These are phyloP conservation scores for Spicauda simplicius DNA, from an alignment of 2,888 invertebrate species.

Conservation along the genomic window DNA sequence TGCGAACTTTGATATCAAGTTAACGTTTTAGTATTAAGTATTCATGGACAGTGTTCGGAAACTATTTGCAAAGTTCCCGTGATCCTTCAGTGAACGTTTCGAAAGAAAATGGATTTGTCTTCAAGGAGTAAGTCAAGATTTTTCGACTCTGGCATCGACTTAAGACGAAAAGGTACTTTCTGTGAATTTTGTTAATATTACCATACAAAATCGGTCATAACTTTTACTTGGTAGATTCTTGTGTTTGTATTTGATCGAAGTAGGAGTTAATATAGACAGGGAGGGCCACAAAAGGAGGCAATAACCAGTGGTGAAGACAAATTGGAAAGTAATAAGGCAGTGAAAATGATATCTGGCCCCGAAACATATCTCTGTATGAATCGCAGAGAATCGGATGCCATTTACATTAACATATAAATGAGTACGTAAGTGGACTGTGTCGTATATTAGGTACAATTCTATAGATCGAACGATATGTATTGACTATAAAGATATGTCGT, in stretches of 20 bases:
- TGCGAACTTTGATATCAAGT: conserved; percentile 34
- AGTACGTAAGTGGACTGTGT: conserved; percentile 79
- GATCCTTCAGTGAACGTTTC: conserved; percentile 50
- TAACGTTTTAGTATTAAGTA: conserved; percentile 35
- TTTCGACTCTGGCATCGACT: conserved; percentile 83
- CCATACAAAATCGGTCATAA: conserved; percentile 3
- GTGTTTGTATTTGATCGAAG: conserved; percentile 40
- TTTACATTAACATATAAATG: conserved; percentile 83
- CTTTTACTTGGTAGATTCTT: conserved; percentile 9
- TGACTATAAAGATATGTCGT: conserved; percentile 57
- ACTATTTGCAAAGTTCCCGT: conserved; percentile 41
- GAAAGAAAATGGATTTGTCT: conserved; percentile 74
- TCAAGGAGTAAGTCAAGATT: conserved; percentile 84
- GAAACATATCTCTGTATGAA: conserved; percentile 78
- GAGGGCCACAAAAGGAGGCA: conserved; percentile 67
- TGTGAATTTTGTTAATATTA: conserved; percentile 35
- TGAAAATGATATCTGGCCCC: conserved; percentile 82
- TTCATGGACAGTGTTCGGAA: conserved; percentile 25
- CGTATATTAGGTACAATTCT: conserved; percentile 64
- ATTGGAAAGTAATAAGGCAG: conserved; percentile 84
- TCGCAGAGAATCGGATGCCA: conserved; percentile 73
- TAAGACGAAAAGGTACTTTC: conserved; percentile 79
- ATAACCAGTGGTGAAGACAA: conserved; percentile 81
- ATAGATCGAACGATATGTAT: conserved; percentile 58
- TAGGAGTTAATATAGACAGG: conserved; percentile 58